Conservation (phyloP, 2,113 vertebrate genomes). For the Larimichthys polyactis region DNA sequence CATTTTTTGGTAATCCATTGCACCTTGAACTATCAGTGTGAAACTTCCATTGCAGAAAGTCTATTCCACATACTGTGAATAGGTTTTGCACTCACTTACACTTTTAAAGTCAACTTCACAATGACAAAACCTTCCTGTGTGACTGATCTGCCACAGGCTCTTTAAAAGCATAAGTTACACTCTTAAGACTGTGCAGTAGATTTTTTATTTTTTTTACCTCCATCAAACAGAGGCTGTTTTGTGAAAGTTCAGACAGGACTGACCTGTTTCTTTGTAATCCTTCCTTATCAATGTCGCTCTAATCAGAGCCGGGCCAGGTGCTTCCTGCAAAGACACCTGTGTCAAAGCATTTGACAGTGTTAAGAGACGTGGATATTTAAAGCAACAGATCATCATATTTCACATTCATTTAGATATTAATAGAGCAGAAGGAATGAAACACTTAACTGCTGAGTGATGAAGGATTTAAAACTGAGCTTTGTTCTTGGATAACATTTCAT, state of each 20-base stretch:
- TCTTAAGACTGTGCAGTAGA: constrained; percentile 3
- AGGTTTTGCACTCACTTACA: neutral
- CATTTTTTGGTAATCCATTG: neutral
- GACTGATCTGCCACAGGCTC: neutral
- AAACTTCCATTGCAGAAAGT: neutral
- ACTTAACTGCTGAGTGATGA: constrained; percentile 35
- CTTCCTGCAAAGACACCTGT: constrained; percentile 42
- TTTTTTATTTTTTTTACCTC: constrained; percentile 8
- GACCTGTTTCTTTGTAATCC: constrained; percentile 63
- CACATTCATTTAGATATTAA: constrained; percentile 54
- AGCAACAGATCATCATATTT: constrained; percentile 40
- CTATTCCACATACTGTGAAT: neutral
- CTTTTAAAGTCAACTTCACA: neutral
- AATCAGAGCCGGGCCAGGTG: constrained; percentile 52
- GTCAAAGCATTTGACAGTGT: constrained; percentile 20
- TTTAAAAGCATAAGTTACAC: constrained; percentile 10
- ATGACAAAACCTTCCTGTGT: neutral
- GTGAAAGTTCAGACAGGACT: constrained; percentile 57
- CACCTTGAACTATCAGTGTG: neutral
- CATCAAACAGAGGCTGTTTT: constrained; percentile 42
- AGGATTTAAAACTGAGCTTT: constrained; percentile 40
- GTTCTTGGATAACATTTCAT: constrained; percentile 49
- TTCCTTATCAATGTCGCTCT: constrained; percentile 43
- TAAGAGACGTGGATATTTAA: constrained; percentile 28
- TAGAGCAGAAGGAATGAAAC: constrained; percentile 41